These are phyloP conservation scores for Morinoia aosen DNA, from an alignment of 2,888 invertebrate species.

Conservation along the genomic window DNA sequence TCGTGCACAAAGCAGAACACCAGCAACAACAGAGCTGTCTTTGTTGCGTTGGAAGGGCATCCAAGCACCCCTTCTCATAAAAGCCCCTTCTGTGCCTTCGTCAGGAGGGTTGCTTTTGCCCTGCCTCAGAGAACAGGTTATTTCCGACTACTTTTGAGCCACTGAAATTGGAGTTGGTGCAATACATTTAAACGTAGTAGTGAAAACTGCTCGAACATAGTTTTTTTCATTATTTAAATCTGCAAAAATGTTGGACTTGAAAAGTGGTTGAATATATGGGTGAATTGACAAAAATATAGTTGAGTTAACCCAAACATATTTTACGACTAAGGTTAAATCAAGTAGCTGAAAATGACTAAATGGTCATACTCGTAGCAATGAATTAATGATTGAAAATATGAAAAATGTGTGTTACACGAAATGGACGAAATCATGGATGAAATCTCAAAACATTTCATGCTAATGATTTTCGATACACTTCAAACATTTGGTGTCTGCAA, in stretches of 20 bases:
- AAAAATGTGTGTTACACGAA: no score
- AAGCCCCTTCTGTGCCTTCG: constrained; percentile 56
- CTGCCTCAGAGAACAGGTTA: constrained; percentile 53
- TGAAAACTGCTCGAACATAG: neutral
- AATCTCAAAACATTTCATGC: no score
- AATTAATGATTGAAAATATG: no score
- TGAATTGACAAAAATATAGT: neutral
- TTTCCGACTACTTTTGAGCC: neutral
- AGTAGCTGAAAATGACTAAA: neutral
- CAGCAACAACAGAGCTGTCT: constrained; percentile 3
- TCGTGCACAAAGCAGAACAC: neutral
- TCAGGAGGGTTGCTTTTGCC: constrained; percentile 57
- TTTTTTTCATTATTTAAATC: neutral
- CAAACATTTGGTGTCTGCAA: no score
- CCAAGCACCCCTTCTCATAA: neutral
- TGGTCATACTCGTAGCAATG: neutral
- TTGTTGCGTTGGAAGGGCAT: neutral
- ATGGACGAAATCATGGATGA: no score
- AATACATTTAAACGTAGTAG: neutral
- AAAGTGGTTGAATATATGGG: neutral
- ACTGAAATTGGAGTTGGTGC: neutral
- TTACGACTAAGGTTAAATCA: neutral
- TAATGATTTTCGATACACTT: no score
- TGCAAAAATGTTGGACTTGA: neutral
- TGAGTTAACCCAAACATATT: neutral